Evolutionary conservation across 2,113 vertebrate species (phyloP).

Genomic region (Atherinomorus stipes): DNA sequence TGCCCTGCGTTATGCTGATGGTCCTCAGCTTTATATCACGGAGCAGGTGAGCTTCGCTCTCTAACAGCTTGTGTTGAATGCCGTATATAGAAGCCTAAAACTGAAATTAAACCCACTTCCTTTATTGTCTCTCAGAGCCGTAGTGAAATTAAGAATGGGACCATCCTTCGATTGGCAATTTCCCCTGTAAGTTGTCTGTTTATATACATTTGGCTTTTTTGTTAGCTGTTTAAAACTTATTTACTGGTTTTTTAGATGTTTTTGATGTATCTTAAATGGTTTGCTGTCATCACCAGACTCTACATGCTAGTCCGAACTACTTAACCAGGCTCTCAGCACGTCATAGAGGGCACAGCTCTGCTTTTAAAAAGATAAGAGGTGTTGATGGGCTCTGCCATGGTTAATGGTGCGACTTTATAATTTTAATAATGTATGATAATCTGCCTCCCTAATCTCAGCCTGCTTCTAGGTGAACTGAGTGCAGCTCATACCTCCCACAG

Average conservation of each 20-base stretch:
- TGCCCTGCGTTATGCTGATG: conserved; percentile 94
- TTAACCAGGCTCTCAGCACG: background rate
- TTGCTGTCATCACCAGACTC: too few species aligned
- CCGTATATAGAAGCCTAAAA: background rate
- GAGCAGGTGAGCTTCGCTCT: conserved; percentile 87
- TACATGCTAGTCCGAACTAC: background rate
- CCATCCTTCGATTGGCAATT: conserved; percentile 94
- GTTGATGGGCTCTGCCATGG: conserved; percentile 21
- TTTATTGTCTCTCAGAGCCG: conserved; percentile 87
- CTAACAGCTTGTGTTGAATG: background rate
- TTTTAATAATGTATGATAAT: conserved; percentile 45
- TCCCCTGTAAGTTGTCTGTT: conserved; percentile 88
- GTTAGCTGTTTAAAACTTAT: background rate
- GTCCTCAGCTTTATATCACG: conserved; percentile 97
- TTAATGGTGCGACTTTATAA: conserved; percentile 4
- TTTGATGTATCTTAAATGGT: background rate
- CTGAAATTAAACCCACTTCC: background rate
- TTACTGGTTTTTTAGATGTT: background rate
- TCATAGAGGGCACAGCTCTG: background rate
- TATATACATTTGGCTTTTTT: background rate
- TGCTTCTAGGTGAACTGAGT: conserved; percentile 22
- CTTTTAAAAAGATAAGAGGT: conserved; percentile 22
- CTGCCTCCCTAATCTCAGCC: conserved; percentile 33
- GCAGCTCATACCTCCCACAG: conserved; percentile 3
- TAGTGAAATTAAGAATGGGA: conserved; percentile 97